phyloP scores from a whole-genome alignment of 1,140 invertebrate species.

The Eulimnadia texana region DNA sequence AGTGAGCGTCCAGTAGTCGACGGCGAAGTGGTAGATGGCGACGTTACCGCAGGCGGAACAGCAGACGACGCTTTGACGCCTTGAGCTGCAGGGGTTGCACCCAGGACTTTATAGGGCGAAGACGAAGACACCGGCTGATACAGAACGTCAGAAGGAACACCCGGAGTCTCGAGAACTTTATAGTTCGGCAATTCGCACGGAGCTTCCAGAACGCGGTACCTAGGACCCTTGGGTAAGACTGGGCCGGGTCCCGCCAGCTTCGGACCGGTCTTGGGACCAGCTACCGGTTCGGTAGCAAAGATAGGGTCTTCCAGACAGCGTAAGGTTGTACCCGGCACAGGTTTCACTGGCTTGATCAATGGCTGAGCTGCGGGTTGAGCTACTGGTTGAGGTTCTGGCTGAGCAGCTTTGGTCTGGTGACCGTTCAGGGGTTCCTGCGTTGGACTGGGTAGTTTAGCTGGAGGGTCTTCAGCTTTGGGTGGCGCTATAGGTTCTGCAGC shows the following conservation, averaged over 20 bases:
- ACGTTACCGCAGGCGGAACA: not conserved
- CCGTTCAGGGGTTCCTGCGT: not conserved
- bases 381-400: not conserved
- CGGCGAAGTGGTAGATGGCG: conserved; percentile 22
- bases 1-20: conserved; percentile 36
- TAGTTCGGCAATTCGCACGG: conserved; percentile 14
- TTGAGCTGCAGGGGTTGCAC: conserved; percentile 21
- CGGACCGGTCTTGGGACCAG: too few relatives aligned
- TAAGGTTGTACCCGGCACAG: conserved; percentile 34
- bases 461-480: not conserved
- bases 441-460: not conserved
- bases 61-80: conserved; percentile 20
- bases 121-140: conserved; percentile 20
- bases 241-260: too few relatives aligned
- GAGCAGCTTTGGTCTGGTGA: not conserved
- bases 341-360: conserved; percentile 22
- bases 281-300: conserved; percentile 23
- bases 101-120: conserved; percentile 24
- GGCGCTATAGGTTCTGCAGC: not conserved
- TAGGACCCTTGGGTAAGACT: conserved; percentile 8
- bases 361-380: not conserved
- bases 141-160: conserved; percentile 18
- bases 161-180: conserved; percentile 13
- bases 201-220: conserved; percentile 22
- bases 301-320: conserved; percentile 38